Evolutionary conservation across 2,113 vertebrate species (phyloP).

Genomic region (Phaethon lepturus): DNA sequence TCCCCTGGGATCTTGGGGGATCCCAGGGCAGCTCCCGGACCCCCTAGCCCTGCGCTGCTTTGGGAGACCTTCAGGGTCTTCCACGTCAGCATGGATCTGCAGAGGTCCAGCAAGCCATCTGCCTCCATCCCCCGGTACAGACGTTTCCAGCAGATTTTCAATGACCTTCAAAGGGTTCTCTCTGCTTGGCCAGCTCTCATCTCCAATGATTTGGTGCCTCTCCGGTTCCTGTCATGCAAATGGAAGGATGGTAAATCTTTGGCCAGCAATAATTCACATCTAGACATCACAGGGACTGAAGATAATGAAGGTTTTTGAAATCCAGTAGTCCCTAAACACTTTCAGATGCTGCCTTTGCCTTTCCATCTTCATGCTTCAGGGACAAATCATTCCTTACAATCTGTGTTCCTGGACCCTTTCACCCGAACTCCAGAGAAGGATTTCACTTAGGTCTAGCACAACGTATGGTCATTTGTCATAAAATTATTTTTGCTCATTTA

Average conservation of each 20-base stretch:
- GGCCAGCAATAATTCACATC: neutral
- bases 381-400: constrained; percentile 12
- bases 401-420: neutral
- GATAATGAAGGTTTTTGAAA: constrained; percentile 5
- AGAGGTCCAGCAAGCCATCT: neutral
- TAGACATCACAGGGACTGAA: neutral
- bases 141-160: neutral
- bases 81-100: rapidly evolving
- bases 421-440: neutral
- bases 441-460: neutral
- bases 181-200: neutral
- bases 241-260: neutral
- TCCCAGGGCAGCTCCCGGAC: neutral
- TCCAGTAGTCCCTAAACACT: neutral
- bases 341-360: constrained; percentile 5
- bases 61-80: neutral
- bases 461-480: neutral
- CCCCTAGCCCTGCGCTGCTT: neutral
- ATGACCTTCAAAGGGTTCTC: neutral
- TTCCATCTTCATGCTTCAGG: neutral
- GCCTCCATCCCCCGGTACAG: neutral
- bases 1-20: neutral
- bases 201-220: neutral
- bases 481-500: constrained; percentile 42
- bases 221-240: neutral